phyloP scores from a whole-genome alignment of 2,797 vertebrate species.

The Smutsia temminckii region DNA sequence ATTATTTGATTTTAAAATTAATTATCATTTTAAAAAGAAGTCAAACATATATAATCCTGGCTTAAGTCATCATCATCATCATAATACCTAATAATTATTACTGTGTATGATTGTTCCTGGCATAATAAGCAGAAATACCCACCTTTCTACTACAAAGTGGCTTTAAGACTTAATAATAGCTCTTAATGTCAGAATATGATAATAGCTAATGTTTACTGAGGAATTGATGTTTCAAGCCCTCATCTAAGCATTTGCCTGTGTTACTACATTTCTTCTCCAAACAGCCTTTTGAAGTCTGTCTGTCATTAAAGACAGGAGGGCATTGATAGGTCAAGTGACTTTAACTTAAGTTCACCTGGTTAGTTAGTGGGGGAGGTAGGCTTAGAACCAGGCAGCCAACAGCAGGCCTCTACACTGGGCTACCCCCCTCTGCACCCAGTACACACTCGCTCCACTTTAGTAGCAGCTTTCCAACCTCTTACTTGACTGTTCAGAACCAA shows the following conservation, averaged over 20 bases:
- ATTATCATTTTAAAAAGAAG: no score
- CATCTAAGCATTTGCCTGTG: neutral
- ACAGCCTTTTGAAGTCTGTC: neutral
- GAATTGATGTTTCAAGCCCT: neutral
- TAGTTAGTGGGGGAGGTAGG: neutral
- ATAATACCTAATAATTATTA: neutral
- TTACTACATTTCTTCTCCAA: neutral
- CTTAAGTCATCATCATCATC: neutral
- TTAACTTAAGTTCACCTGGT: neutral
- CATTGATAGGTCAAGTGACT: neutral
- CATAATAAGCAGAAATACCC: neutral
- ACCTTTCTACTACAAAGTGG: neutral
- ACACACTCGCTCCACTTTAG: neutral
- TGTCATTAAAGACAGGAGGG: neutral
- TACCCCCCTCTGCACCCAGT: fast-evolving
- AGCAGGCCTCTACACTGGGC: neutral
- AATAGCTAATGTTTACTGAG: neutral
- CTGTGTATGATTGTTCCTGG: neutral
- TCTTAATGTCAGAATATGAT: neutral
- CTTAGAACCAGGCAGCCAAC: neutral
- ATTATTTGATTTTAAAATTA: no score
- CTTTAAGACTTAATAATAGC: slow-evolving; percentile 12
- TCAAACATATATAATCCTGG: neutral
- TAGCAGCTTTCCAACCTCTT: neutral
- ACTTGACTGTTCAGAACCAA: neutral